Percentiles rank a stretch among this genome's conserved stretches.
These are phyloP conservation scores for Episyrphus balteatus DNA, from an alignment of 1,140 invertebrate species.

Conservation along the genomic window DNA sequence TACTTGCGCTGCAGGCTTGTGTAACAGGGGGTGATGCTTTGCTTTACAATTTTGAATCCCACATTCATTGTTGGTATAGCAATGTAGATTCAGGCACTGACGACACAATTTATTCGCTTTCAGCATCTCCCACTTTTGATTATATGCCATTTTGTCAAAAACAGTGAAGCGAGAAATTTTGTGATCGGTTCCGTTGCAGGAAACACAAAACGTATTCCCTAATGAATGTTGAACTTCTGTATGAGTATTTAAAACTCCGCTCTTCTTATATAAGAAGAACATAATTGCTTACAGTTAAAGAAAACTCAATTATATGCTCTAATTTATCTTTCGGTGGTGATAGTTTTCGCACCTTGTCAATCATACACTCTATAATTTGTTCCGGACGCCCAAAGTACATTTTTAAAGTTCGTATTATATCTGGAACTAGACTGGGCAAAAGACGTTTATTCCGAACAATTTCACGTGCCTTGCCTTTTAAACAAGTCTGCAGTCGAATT, in stretches of 20 bases:
- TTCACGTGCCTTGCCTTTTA: not conserved
- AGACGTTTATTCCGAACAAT: slow-evolving; percentile 1
- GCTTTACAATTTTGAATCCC: not conserved
- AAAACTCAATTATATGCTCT: slow-evolving; percentile 1
- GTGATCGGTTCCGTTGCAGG: not conserved
- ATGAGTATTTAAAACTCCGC: not conserved
- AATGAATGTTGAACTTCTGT: not conserved
- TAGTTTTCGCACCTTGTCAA: not conserved
- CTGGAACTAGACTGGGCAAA: not conserved
- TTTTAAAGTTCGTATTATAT: slow-evolving; percentile 4
- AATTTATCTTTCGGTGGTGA: not conserved
- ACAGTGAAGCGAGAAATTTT: not conserved
- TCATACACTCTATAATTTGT: not conserved
- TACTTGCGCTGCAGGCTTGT: not conserved
- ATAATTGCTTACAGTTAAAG: not conserved
- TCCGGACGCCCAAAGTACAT: slow-evolving; percentile 4
- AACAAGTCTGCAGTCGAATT: not conserved
- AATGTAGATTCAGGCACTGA: not conserved
- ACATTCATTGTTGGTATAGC: not conserved
- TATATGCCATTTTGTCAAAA: not conserved
- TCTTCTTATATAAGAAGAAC: too few relatives aligned
- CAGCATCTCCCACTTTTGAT: not conserved
- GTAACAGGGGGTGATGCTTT: not conserved
- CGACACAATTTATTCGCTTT: slow-evolving; percentile 1
- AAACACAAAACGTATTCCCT: not conserved